A percentile compares a stretch with the other conserved stretches of the same genome.
phyloP scores from a whole-genome alignment of 2,113 vertebrate species.

The Toxotes jaculatrix region DNA sequence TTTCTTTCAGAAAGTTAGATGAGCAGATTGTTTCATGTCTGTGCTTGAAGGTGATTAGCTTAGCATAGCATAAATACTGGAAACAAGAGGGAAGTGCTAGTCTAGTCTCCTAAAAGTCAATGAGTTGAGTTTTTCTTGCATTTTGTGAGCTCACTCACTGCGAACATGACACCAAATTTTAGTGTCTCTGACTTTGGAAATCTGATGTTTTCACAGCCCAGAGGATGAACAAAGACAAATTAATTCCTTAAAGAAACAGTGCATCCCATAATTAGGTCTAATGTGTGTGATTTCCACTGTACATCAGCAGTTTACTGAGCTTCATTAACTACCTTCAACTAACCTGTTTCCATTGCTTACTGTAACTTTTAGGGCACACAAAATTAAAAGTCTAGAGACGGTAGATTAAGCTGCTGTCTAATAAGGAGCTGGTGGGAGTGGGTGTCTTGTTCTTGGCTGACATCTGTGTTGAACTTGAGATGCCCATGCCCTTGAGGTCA shows the following conservation, averaged over 20 bases:
- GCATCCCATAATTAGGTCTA: not conserved
- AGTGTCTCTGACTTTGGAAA: too few species aligned
- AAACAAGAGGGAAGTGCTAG: too few species aligned
- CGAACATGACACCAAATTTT: too few species aligned
- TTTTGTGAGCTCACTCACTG: too few species aligned
- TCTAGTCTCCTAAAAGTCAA: too few species aligned
- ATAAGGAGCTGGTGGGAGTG: constrained; percentile 5
- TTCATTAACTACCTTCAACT: too few species aligned
- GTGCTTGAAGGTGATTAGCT: too few species aligned
- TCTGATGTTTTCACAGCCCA: too few species aligned
- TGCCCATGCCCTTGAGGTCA: constrained; percentile 40
- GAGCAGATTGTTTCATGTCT: not conserved
- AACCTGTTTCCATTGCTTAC: not conserved
- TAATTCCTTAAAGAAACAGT: not conserved
- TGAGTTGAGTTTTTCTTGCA: too few species aligned
- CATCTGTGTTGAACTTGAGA: constrained; percentile 43
- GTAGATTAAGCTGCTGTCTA: not conserved
- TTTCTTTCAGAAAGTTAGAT: not conserved
- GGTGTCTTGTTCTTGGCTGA: constrained; percentile 29
- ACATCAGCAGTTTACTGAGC: not conserved
- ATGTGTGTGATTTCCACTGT: not conserved
- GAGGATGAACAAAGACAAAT: too few species aligned
- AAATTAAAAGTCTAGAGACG: constrained; percentile 7
- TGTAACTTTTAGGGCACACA: not conserved
- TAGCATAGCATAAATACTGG: too few species aligned